Evolutionary conservation across 2,888 invertebrate genomes (phyloP).

Genomic region (Elysia crispata): DNA sequence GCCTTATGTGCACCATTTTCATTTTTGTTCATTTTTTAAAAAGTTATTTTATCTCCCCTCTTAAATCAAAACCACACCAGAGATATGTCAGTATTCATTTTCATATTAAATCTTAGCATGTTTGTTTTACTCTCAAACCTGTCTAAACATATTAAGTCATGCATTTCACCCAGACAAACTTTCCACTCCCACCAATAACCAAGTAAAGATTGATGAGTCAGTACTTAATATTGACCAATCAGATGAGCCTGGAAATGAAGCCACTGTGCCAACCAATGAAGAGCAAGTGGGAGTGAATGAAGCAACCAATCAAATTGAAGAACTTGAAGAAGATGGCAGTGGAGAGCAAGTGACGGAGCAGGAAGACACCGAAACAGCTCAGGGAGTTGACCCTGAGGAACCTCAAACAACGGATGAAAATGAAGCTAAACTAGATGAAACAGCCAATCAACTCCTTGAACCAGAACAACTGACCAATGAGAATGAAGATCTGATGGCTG

Average conservation of each 20-base stretch:
- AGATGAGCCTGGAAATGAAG: not conserved
- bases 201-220: not conserved
- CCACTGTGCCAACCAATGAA: not conserved
- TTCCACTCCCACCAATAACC: not conserved
- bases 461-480: not conserved
- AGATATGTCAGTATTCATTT: too few species aligned
- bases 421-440: not conserved
- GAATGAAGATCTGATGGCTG: not conserved
- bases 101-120: too few species aligned
- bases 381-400: not conserved
- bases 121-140: too few species aligned
- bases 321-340: not conserved
- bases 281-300: constrained; percentile 19
- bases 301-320: constrained; percentile 11
- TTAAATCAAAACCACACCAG: too few species aligned
- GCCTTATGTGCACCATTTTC: not conserved
- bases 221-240: not conserved
- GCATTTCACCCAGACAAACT: not conserved
- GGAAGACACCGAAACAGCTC: constrained; percentile 3
- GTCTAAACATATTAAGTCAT: not conserved
- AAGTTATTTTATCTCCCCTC: not conserved
- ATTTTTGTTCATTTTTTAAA: not conserved
- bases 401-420: not conserved
- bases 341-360: not conserved
- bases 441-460: not conserved